A percentile compares a stretch with the other conserved stretches of the same genome.
Conservation (phyloP, 2,113 vertebrate genomes). For the Oreochromis tanganicae region DNA sequence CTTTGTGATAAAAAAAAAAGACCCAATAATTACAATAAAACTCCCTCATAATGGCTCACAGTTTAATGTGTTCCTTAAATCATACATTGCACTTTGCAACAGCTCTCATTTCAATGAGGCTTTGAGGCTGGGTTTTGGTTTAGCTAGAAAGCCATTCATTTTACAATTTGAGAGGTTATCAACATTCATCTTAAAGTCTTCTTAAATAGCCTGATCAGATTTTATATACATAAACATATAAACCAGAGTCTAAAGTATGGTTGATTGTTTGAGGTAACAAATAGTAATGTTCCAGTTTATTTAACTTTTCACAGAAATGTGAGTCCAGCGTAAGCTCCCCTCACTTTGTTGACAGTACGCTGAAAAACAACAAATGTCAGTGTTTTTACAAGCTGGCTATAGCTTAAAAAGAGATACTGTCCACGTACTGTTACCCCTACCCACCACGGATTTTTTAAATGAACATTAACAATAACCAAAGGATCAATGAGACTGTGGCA, state of each 20-base stretch:
- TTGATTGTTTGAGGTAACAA: background rate
- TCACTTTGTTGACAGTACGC: background rate
- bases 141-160: background rate
- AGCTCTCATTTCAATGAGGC: background rate
- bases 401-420: background rate
- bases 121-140: background rate
- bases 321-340: background rate
- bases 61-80: background rate
- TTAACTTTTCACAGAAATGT: constrained; percentile 17
- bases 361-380: background rate
- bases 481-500: background rate
- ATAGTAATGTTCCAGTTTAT: background rate
- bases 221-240: background rate
- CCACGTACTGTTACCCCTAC: background rate
- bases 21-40: background rate
- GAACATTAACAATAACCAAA: background rate
- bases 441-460: background rate
- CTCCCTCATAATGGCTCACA: background rate
- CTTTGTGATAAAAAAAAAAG: background rate
- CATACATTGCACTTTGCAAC: background rate
- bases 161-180: background rate
- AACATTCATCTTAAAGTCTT: background rate
- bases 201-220: background rate
- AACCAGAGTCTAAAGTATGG: background rate
- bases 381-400: background rate